Base-by-base conservation (phyloP, 2,113 vertebrate species). In the Macaca mulatta region DNA sequence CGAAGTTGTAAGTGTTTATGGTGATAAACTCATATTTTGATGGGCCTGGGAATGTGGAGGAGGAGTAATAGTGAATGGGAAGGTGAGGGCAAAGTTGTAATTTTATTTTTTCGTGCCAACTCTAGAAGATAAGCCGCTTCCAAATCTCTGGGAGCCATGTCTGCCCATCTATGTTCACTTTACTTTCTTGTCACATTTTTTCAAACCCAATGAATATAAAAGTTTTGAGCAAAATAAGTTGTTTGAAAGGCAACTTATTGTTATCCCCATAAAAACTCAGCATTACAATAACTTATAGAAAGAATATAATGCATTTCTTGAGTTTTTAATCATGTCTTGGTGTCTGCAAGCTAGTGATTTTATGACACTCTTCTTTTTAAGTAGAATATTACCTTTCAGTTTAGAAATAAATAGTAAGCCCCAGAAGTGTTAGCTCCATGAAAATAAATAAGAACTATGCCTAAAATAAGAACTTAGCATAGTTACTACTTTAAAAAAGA, bases 331-430 rank as follows among this genome's bases (percentile, higher is more conserved):
- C 95, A 82, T 92, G 80, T 93, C 84, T 90, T 74, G 40, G 81
- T 95, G 77, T 95, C 96, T 97, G 70, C 84, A 94, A 98, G 97
- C 97, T 95, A 96, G 57, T 52, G 93, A 86, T 97, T 98, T 97
- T 97, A 97, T 89, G 74, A 67, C 84, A 94, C 48, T 86, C 93
- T 81, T 75, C 61, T 93, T 94, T 95, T 67, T 92, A 85, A 96
- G 59, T 35, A 79, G 87, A 82, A 69, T 97, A 93, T 92, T 97
- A 96, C 88, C 96, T 97, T 97, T 97, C 96, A 91, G 77, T 78
- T 96, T 85, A 74, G 55, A 97, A 98, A 98, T 93, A 69, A 97
- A 95, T 92, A 75, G 94, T 89, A 94, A 98, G 74, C 94, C 72
- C 35, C 30, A 38, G 89, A 97, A 97, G 55, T 95, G 97, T 97